These are phyloP conservation scores for Benitochromis conjunctus DNA, from an alignment of 2,113 vertebrate species.

Conservation along the genomic window DNA sequence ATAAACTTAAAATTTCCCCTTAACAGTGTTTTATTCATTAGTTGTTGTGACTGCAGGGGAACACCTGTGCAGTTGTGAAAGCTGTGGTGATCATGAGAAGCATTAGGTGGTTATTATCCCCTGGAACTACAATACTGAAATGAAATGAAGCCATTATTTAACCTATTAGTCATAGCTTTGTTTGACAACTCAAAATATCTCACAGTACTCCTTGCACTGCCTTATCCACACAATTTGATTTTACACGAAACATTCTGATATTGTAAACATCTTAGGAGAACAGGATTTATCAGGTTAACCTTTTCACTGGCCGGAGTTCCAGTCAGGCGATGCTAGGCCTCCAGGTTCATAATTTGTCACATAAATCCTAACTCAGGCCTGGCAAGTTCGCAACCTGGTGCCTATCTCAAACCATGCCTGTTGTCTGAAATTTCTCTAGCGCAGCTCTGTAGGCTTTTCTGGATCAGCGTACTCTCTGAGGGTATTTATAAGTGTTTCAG, in stretches of 20 bases:
- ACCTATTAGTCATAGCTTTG: slow-evolving; percentile 2
- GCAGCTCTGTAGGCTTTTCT: not conserved
- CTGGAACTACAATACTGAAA: not conserved
- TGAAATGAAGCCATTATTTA: not conserved
- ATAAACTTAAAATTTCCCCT: not conserved
- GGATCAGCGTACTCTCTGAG: not conserved
- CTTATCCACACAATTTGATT: not conserved
- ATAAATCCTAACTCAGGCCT: not conserved
- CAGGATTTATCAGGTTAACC: not conserved
- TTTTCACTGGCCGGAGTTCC: not conserved
- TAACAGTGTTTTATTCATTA: not conserved
- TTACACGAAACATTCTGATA: not conserved
- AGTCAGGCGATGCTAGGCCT: not conserved
- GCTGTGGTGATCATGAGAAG: not conserved
- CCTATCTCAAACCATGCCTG: not conserved
- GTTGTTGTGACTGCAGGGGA: not conserved
- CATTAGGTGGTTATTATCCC: not conserved
- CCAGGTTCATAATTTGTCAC: not conserved
- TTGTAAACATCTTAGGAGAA: not conserved
- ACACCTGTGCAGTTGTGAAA: not conserved
- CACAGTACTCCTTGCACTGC: not conserved
- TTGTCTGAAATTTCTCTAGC: not conserved
- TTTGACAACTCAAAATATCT: slow-evolving; percentile 20
- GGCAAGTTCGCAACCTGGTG: not conserved
- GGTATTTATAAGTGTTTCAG: not conserved